Evolutionary conservation across 2,797 vertebrate genomes (phyloP).

Genomic region (Thalassophryne amazonica): DNA sequence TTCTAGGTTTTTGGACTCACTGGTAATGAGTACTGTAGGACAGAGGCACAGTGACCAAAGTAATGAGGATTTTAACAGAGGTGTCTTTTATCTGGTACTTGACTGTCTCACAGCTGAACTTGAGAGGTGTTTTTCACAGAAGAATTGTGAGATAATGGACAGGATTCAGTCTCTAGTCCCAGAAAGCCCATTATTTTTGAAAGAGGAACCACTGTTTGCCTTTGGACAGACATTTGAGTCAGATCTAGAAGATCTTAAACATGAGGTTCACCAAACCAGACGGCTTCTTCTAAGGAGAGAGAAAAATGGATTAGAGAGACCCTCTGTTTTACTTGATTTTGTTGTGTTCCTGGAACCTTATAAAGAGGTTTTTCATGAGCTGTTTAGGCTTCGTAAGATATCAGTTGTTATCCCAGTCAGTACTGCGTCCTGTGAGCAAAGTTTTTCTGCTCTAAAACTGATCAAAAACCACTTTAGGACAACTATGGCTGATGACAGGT

Average conservation of each 20-base stretch:
- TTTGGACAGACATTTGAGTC: background rate
- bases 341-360: background rate
- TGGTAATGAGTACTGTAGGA: no score
- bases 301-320: background rate
- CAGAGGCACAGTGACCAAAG: no score
- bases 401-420: background rate
- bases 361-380: conserved; percentile 10
- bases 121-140: background rate
- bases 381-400: conserved; percentile 3
- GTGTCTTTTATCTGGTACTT: no score
- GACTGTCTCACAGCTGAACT: no score
- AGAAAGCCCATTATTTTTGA: background rate
- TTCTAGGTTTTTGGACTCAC: no score
- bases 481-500: background rate
- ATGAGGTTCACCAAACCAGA: background rate
- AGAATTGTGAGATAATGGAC: background rate
- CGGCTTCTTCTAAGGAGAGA: background rate
- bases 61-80: no score
- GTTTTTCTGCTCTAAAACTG: background rate
- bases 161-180: background rate
- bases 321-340: background rate
- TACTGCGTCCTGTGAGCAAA: background rate
- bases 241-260: background rate
- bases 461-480: background rate
- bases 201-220: background rate